Conservation (phyloP, 2,113 vertebrate species). For the Microcebus jonahi region DNA sequence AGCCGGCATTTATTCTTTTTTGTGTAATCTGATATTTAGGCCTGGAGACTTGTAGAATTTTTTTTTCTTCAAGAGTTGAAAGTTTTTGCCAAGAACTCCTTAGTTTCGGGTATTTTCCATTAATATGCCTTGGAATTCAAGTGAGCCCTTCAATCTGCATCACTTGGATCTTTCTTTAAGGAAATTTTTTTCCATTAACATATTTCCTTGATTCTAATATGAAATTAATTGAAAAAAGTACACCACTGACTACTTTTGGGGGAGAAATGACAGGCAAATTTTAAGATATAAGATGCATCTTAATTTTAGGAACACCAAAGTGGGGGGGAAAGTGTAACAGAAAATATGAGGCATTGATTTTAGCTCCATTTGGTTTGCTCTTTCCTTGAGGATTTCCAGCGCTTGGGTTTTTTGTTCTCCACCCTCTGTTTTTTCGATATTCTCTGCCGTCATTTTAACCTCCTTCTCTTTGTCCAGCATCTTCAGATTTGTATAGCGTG, state of each 20-base stretch:
- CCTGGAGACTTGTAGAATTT: background rate
- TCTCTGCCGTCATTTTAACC: background rate
- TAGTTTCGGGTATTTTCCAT: slow-evolving; percentile 25
- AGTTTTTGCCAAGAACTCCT: slow-evolving; percentile 32
- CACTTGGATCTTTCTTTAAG: background rate
- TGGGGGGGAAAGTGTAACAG: too few relatives aligned
- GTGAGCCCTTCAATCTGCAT: background rate
- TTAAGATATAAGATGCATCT: background rate
- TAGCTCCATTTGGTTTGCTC: background rate
- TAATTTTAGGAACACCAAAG: background rate
- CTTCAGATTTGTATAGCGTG: background rate
- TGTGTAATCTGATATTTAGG: slow-evolving; percentile 16
- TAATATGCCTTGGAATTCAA: slow-evolving; percentile 26
- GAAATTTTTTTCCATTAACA: background rate
- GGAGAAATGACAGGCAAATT: background rate
- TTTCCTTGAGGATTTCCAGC: background rate
- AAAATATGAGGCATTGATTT: background rate
- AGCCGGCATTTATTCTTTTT: background rate
- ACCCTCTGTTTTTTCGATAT: background rate
- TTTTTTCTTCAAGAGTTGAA: slow-evolving; percentile 7
- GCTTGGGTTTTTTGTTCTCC: background rate
- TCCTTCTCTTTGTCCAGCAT: background rate
- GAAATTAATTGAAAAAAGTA: background rate
- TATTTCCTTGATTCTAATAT: slow-evolving; percentile 22
- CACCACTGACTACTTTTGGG: background rate